phyloP scores from a whole-genome alignment of 2,113 vertebrate species.

The Etheostoma spectabile region DNA sequence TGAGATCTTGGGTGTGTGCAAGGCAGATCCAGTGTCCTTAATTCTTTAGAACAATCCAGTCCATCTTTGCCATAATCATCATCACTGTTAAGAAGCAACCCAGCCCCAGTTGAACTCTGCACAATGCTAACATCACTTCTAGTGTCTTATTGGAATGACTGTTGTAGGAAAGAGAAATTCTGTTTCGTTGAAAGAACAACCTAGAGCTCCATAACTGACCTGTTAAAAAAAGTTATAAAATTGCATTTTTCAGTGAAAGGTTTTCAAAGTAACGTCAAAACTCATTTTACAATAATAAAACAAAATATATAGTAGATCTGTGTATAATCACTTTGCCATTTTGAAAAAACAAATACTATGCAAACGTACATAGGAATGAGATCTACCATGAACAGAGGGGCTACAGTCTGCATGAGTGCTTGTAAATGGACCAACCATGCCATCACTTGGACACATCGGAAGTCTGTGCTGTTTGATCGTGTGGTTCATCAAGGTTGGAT shows the following conservation, averaged over 20 bases:
- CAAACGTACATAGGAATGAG: constrained; percentile 84
- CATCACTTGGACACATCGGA: constrained; percentile 64
- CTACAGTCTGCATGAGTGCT: constrained; percentile 70
- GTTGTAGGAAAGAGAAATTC: constrained; percentile 84
- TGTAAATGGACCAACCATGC: constrained; percentile 82
- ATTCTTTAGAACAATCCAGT: constrained; percentile 71
- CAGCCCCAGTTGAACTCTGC: constrained; percentile 85
- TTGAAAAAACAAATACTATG: not conserved
- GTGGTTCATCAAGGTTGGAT: constrained; percentile 38
- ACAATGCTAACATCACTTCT: constrained; percentile 82
- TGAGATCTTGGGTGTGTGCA: constrained; percentile 75
- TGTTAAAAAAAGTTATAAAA: constrained; percentile 63
- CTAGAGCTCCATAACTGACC: constrained; percentile 86
- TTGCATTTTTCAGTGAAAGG: not conserved
- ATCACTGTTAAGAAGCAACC: constrained; percentile 82
- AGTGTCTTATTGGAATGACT: constrained; percentile 82
- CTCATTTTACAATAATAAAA: not conserved
- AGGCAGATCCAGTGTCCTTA: constrained; percentile 70
- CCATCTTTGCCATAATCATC: constrained; percentile 74
- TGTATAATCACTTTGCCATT: not conserved
- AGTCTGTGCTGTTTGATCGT: constrained; percentile 9
- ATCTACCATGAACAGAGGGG: constrained; percentile 81
- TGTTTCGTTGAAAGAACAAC: constrained; percentile 70
- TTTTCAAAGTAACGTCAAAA: not conserved
- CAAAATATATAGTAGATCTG: not conserved